Evolutionary conservation across 35 echinoderm and acorn worm genomes (phyloP).

Genomic region (Antedon bifida): DNA sequence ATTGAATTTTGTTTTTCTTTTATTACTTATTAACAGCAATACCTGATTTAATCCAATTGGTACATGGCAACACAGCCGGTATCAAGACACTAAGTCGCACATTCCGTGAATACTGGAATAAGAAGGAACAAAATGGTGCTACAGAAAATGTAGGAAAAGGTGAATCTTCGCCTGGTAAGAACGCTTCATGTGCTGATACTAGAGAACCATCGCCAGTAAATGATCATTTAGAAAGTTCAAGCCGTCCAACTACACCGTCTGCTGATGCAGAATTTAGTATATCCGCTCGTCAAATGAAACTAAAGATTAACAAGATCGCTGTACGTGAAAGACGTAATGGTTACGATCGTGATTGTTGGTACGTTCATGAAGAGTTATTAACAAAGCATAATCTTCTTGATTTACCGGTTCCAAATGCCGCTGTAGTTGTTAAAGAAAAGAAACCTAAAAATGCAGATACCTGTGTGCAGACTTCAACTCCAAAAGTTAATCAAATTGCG

Average conservation of each 20-base stretch:
- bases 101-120: slow-evolving; percentile 83
- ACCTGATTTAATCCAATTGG: slow-evolving; percentile 66
- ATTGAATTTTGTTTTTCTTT: too few species aligned
- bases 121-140: slow-evolving; percentile 19
- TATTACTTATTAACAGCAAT: slow-evolving; percentile 45
- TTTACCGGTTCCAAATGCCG: slow-evolving; percentile 36
- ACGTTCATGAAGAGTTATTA: slow-evolving; percentile 59
- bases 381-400: slow-evolving; percentile 48
- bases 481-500: background rate
- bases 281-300: slow-evolving; percentile 69
- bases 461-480: background rate
- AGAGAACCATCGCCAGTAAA: background rate
- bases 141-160: background rate
- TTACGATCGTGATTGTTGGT: slow-evolving; percentile 71
- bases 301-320: slow-evolving; percentile 70
- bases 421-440: background rate
- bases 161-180: background rate
- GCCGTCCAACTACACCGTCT: slow-evolving; percentile 1
- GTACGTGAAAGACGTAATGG: slow-evolving; percentile 47
- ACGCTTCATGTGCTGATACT: background rate
- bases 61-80: slow-evolving; percentile 80
- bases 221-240: background rate
- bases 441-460: background rate
- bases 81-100: slow-evolving; percentile 64
- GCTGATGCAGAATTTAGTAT: slow-evolving; percentile 29